Percentiles rank a stretch among this genome's conserved stretches.
phyloP scores from a whole-genome alignment of 2,797 vertebrate species.

The Manis pentadactyla region DNA sequence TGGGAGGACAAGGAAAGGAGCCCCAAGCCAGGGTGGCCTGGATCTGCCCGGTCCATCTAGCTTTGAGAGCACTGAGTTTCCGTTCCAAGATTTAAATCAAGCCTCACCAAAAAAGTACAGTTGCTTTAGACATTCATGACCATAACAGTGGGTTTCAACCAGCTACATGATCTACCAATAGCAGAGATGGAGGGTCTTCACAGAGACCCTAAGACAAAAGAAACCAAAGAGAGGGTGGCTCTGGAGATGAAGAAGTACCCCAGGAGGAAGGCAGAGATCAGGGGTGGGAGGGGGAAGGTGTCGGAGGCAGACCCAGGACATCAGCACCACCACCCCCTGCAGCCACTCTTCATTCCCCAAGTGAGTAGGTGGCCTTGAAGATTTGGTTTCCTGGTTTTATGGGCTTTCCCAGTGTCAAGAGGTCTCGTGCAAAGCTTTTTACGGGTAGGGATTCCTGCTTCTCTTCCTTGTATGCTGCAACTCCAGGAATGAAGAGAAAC shows the following conservation, averaged over 20 bases:
- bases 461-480: background rate
- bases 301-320: background rate
- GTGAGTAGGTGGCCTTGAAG: background rate
- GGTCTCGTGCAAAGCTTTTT: background rate
- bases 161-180: background rate
- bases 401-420: background rate
- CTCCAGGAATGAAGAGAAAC: background rate
- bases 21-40: background rate
- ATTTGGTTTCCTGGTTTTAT: background rate
- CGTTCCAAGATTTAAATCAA: background rate
- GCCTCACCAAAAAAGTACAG: background rate
- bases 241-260: background rate
- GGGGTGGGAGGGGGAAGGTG: too few species aligned
- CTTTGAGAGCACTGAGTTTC: background rate
- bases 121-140: background rate
- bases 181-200: background rate
- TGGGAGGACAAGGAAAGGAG: background rate
- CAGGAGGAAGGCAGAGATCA: background rate
- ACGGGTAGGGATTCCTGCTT: background rate
- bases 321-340: background rate
- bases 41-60: background rate
- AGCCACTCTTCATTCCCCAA: too few species aligned
- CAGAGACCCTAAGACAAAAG: background rate
- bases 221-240: background rate
- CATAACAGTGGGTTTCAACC: background rate